A percentile compares a stretch with the other conserved stretches of the same genome.
Evolutionary conservation across 2,797 vertebrate species (phyloP).

Genomic region (Varecia variegata): DNA sequence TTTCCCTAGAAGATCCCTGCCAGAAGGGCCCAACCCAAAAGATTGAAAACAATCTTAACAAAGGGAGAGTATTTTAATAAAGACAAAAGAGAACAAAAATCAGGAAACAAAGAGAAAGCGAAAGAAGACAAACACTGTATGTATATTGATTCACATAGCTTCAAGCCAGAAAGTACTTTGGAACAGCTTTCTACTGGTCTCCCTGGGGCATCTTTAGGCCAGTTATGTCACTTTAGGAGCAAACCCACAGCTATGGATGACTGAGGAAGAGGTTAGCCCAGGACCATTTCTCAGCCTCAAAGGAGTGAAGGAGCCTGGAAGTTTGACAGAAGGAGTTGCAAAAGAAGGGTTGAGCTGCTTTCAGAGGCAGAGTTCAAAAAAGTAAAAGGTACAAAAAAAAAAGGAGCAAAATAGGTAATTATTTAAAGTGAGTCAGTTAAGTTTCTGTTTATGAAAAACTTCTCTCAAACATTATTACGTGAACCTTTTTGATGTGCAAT

Average conservation of each 20-base stretch:
- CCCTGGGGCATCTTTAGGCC: not conserved
- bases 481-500: not conserved
- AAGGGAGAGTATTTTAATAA: not conserved
- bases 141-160: not conserved
- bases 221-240: not conserved
- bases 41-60: not conserved
- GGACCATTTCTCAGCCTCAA: not conserved
- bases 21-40: not conserved
- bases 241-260: not conserved
- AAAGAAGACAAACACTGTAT: not conserved
- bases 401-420: not conserved
- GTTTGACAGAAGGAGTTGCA: not conserved
- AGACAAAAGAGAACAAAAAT: constrained; percentile 5
- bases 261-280: not conserved
- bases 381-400: not conserved
- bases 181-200: not conserved
- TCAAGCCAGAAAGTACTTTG: not conserved
- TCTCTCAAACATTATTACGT: not conserved
- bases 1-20: not conserved
- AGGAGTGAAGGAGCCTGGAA: not conserved
- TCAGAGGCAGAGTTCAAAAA: constrained; percentile 7
- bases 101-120: not conserved
- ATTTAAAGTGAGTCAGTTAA: not conserved
- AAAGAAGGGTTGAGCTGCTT: not conserved
- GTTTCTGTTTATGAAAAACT: not conserved